phyloP scores from a whole-genome alignment of 2,113 vertebrate species.

The Lepus europaeus region DNA sequence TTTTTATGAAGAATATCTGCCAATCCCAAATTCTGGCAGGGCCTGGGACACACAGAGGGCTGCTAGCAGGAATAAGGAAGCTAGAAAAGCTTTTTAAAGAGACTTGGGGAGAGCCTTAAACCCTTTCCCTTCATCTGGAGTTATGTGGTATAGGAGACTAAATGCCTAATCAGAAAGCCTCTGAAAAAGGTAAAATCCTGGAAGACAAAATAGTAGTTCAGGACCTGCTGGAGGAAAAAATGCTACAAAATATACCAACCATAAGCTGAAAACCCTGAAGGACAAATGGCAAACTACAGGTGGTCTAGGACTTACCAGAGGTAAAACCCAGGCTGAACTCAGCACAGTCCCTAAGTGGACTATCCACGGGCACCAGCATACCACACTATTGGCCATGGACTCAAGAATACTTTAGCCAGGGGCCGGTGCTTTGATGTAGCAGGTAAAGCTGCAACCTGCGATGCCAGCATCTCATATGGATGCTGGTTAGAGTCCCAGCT shows the following conservation, averaged over 20 bases:
- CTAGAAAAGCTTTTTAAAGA: background rate
- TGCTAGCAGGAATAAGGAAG: background rate
- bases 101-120: background rate
- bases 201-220: slow-evolving; percentile 28
- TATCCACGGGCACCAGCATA: background rate
- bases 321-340: background rate
- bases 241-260: slow-evolving; percentile 7
- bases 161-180: slow-evolving; percentile 19
- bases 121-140: background rate
- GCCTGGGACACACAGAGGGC: background rate
- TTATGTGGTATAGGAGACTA: background rate
- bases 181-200: background rate
- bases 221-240: background rate
- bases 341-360: background rate
- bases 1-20: background rate
- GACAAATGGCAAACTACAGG: background rate
- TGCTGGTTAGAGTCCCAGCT: no score
- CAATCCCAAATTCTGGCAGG: background rate
- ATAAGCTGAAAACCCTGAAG: background rate
- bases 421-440: no score
- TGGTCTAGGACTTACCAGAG: background rate
- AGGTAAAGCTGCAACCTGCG: no score
- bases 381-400: background rate
- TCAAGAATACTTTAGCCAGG: background rate
- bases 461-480: no score